These are phyloP conservation scores for Alauda arvensis DNA, from an alignment of 2,797 vertebrate species.

Conservation along the genomic window DNA sequence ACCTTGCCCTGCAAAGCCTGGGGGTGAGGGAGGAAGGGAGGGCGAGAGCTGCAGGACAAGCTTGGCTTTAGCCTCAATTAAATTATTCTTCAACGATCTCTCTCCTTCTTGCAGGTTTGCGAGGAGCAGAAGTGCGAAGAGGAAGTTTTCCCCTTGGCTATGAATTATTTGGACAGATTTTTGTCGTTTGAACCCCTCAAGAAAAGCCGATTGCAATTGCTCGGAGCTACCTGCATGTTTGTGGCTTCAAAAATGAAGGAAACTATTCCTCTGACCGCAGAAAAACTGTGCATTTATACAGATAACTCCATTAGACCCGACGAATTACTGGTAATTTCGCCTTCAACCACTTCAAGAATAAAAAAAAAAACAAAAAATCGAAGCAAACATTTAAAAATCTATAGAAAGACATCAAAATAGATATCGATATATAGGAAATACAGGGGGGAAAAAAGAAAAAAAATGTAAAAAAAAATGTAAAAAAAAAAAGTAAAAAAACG, in stretches of 20 bases:
- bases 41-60: not conserved
- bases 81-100: constrained; percentile 26
- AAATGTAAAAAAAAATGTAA: too few species aligned
- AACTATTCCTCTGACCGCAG: constrained; percentile 92
- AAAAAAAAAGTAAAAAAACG: too few species aligned
- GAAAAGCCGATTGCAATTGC: constrained; percentile 90
- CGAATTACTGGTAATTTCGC: constrained; percentile 91
- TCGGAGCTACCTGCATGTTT: constrained; percentile 97
- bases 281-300: constrained; percentile 96
- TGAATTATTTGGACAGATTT: constrained; percentile 98
- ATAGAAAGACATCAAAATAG: not conserved
- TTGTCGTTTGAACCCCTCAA: constrained; percentile 91
- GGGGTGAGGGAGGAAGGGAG: not conserved
- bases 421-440: too few species aligned
- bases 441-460: too few species aligned
- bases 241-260: constrained; percentile 99
- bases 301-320: constrained; percentile 92
- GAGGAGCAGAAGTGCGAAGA: constrained; percentile 98
- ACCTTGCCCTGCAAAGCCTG: constrained; percentile 22
- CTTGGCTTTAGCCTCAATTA: not conserved
- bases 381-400: not conserved
- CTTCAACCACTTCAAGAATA: not conserved
- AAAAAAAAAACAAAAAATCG: not conserved
- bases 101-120: constrained; percentile 82
- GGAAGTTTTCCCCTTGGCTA: constrained; percentile 95